Base-by-base conservation (phyloP, 2,888 invertebrate genomes). In the Meteorus colon region DNA sequence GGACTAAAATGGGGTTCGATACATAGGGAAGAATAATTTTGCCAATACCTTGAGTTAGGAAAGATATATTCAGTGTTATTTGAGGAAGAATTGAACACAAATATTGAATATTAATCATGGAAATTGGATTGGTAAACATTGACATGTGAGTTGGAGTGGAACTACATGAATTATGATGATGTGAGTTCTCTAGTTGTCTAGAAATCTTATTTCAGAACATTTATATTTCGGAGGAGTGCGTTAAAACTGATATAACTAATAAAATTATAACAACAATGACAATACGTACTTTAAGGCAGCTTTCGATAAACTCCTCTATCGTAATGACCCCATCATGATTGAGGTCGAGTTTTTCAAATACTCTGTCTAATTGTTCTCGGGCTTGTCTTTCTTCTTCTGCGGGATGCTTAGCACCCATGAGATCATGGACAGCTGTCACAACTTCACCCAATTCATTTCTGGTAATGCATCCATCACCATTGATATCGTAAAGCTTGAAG, bases 381-480 rank as follows among this genome's bases (percentile, higher is more conserved):
- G 96, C 96, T 89, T 95, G 96, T 71, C 95, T 93, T 83, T 96
- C 96, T 79, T 96, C 96, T 67, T 95, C 93, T 29, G 94, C 94
- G 16, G 94, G 95, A 68, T 95, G 95, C 77, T 94, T 91, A 59
- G 95, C 90, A 0, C 96, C 96, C 92, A 96, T 94, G 87, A 98
- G 93, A 90, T 98, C 98, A 89, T 98, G 98, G 16, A 98, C 95
- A 4, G 98, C 97, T 78, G 93, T 91, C 60, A 96, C 95, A 78
- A 97, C 96, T 90, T 98, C 96, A 3, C 95, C 94, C 84, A 98
- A 92, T 90, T 98, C 98, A 82, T 95, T 92, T 82, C 96, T 93
- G 71, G 97, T 97, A 87, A 98, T 98, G 86, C 97, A 96, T 0
- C 98, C 98, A 89, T 98, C 98, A 0, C 97, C 97, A 87, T 98